Evolutionary conservation across 2,888 invertebrate genomes (phyloP), one percentile per base, ranked within the genome.

Genomic region (Sthenelais limicola): DNA sequence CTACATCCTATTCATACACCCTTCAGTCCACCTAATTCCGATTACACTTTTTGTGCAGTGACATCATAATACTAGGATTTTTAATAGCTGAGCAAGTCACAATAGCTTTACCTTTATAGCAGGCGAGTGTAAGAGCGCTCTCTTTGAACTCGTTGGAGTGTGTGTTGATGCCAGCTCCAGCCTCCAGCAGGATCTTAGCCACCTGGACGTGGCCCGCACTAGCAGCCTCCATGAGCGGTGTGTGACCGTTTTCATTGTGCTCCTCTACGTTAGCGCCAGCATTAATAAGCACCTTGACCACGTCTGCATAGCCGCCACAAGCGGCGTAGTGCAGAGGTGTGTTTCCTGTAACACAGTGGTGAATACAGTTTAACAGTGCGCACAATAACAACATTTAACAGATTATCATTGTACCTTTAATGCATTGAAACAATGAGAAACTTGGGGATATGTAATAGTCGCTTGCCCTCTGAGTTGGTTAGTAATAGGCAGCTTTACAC

Each of bases 121-220:
- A 97, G 81, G 96, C 98, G 71, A 94, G 89, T 15, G 97, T 98
- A 33, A 98, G 91, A 15, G 98, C 98, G 21, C 97, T 97, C 90
- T 99, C 99, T 89, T 99, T 97, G 89, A 98, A 98, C 91, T 98
- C 97, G 90, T 97, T 97, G 73, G 97, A 97, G 90, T 98, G 97
- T 78, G 98, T 97, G 91, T 98, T 98, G 85, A 98, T 98, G 80
- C 97, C 97, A 78, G 98, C 98, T 76, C 98, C 98, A 89, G 95
- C 93, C 81, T 94, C 93, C 71, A 98, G 90, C 68, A 98, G 91
- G 85, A 97, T 93, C 90, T 84, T 72, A 62, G 88, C 88, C 21
- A 88, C 88, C 3, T 85, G 85, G 28, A 89, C 84, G 82, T 88
- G 86, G 3, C 89, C 89, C 9, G 86, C 86, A 74, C 85, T 86